These are phyloP conservation scores for Erebia ligea DNA, from an alignment of 2,888 invertebrate genomes.

Conservation along the genomic window DNA sequence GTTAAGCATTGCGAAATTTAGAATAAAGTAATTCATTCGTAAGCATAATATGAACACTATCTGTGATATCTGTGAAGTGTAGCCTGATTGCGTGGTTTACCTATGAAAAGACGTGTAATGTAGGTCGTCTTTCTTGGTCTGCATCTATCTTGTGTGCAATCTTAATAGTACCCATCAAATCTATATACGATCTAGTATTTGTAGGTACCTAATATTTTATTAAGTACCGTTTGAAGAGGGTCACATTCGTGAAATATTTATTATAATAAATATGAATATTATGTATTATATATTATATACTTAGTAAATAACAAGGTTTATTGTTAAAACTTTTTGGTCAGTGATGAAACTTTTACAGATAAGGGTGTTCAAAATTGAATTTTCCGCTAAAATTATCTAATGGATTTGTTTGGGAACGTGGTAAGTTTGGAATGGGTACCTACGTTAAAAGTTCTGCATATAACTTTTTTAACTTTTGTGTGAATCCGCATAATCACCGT, in stretches of 20 bases:
- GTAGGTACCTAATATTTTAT: neutral
- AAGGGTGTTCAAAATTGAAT: constrained; percentile 7
- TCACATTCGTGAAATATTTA: neutral
- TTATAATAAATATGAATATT: neutral
- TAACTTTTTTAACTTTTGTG: neutral
- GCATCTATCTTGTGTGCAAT: neutral
- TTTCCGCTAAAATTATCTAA: constrained; percentile 6
- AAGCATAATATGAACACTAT: neutral
- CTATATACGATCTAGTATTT: neutral
- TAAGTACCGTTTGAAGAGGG: neutral
- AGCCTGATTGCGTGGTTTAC: neutral
- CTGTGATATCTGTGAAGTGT: neutral
- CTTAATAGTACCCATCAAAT: neutral
- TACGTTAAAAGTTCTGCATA: neutral
- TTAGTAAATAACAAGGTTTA: neutral
- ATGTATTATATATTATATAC: no score
- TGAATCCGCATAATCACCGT: no score
- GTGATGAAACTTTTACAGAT: constrained; percentile 11
- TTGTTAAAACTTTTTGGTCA: neutral
- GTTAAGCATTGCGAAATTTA: neutral
- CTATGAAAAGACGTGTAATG: neutral
- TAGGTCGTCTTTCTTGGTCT: neutral
- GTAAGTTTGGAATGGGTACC: constrained; percentile 16
- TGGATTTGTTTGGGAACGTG: constrained; percentile 13
- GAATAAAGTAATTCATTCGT: constrained; percentile 3